phyloP scores from a whole-genome alignment of 2,888 invertebrate species.

The Nebria salina region DNA sequence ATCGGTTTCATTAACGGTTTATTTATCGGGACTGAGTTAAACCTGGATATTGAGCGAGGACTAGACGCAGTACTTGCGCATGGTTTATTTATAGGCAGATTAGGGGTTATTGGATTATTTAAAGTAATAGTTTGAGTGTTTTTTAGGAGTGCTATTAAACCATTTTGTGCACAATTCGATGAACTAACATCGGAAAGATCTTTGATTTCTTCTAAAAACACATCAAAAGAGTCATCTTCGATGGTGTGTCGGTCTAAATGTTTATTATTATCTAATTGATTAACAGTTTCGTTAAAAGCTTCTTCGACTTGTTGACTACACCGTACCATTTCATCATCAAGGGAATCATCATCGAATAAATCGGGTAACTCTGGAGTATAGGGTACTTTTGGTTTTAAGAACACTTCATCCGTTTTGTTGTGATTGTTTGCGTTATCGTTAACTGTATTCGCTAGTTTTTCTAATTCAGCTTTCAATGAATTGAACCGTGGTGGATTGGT shows the following conservation, averaged over 20 bases:
- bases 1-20: neutral
- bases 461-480: constrained; percentile 58
- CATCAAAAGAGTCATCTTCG: constrained; percentile 55
- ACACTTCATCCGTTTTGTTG: constrained; percentile 13
- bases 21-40: constrained; percentile 33
- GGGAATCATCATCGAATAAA: constrained; percentile 57
- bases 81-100: neutral
- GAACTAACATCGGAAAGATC: constrained; percentile 46
- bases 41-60: constrained; percentile 34
- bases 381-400: constrained; percentile 19
- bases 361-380: constrained; percentile 40
- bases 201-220: constrained; percentile 50
- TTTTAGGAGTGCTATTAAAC: neutral
- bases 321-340: constrained; percentile 58
- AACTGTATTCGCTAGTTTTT: constrained; percentile 48
- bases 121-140: neutral
- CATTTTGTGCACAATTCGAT: neutral
- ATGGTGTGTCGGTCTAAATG: constrained; percentile 7
- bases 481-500: constrained; percentile 56
- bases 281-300: constrained; percentile 46
- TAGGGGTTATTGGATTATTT: neutral
- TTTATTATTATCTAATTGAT: constrained; percentile 13
- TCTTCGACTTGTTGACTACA: constrained; percentile 58
- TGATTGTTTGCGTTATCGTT: constrained; percentile 31
- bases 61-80: constrained; percentile 11